These are phyloP conservation scores for Epizoanthus fatuus DNA, from an alignment of 92 coral and sea anemone species.

Conservation along the genomic window DNA sequence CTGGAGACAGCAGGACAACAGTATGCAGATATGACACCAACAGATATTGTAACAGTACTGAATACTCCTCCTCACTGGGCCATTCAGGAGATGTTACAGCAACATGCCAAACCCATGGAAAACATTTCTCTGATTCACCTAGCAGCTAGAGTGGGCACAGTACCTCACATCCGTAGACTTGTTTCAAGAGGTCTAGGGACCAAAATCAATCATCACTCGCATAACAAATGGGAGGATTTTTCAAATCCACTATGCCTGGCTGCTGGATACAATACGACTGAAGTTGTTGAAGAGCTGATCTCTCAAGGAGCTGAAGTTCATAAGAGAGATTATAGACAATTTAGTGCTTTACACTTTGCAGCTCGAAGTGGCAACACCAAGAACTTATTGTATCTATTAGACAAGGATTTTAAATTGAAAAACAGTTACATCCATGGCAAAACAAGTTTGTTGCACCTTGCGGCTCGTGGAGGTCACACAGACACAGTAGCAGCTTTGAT, in stretches of 20 bases:
- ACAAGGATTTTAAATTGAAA: not conserved
- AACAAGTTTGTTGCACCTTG: not conserved
- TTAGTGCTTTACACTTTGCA: constrained; percentile 28
- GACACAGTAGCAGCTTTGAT: not conserved
- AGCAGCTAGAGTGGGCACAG: not conserved
- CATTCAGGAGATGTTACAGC: not conserved
- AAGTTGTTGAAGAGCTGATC: constrained; percentile 6
- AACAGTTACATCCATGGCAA: not conserved
- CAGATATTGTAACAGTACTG: not conserved
- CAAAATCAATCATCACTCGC: not conserved
- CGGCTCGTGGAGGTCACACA: constrained; percentile 15
- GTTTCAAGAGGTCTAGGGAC: not conserved
- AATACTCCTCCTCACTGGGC: not conserved
- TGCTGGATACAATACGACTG: not conserved
- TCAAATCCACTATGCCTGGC: not conserved
- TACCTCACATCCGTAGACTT: not conserved
- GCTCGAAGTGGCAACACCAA: constrained; percentile 3
- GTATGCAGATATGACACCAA: no score
- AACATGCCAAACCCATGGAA: no score
- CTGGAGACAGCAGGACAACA: not conserved
- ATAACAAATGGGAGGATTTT: not conserved
- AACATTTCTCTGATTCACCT: no score
- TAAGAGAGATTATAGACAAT: not conserved
- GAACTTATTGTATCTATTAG: constrained; percentile 20
- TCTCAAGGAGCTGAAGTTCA: not conserved